Conservation (phyloP, 2,113 vertebrate genomes). For the Psittacula cyanocephala region DNA sequence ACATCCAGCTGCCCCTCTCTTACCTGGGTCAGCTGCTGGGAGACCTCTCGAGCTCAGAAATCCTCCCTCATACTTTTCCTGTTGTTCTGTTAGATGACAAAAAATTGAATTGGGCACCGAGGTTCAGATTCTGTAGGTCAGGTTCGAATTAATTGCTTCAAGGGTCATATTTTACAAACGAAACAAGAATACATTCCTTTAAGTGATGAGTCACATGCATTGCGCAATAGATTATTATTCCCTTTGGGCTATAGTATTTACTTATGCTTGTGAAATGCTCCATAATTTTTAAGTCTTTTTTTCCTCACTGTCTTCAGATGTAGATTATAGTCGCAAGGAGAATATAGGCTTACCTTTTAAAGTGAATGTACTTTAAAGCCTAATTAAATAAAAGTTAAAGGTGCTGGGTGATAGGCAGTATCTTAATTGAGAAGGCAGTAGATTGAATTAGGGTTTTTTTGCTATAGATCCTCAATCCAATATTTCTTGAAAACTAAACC, state of each 20-base stretch:
- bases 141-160: constrained; percentile 60
- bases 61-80: constrained; percentile 39
- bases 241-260: constrained; percentile 12
- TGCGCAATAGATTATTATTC: constrained; percentile 48
- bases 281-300: constrained; percentile 20
- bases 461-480: constrained; percentile 73
- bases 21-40: constrained; percentile 37
- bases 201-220: constrained; percentile 53
- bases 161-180: constrained; percentile 54
- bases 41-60: constrained; percentile 40
- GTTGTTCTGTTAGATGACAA: constrained; percentile 34
- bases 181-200: constrained; percentile 47
- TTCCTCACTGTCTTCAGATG: neutral
- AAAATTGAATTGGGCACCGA: constrained; percentile 22
- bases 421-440: constrained; percentile 70
- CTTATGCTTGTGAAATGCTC: constrained; percentile 40
- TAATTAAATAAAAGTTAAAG: constrained; percentile 71
- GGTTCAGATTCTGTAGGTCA: constrained; percentile 65
- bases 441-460: constrained; percentile 77
- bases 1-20: neutral
- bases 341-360: constrained; percentile 21
- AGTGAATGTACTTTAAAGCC: constrained; percentile 35
- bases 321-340: neutral
- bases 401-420: constrained; percentile 52
- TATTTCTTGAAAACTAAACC: constrained; percentile 78